Conservation (phyloP, 2,113 vertebrate genomes). For the Puntigrus tetrazona region DNA sequence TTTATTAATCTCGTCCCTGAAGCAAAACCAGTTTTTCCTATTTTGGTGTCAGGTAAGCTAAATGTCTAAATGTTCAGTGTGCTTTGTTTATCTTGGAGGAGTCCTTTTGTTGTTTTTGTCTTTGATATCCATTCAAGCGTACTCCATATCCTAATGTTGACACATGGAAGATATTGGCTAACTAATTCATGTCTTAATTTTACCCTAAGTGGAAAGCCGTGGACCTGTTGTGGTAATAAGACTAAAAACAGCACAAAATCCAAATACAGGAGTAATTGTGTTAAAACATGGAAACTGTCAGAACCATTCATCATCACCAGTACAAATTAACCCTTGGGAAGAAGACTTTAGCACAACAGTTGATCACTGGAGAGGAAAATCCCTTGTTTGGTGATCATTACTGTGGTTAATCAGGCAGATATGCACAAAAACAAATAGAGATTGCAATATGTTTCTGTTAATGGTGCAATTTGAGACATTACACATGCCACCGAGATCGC, state of each 20-base stretch:
- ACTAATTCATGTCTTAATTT: constrained; percentile 29
- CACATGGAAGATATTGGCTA: constrained; percentile 15
- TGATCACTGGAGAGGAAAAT: constrained; percentile 17
- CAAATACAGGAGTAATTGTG: neutral
- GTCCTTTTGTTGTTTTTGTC: neutral
- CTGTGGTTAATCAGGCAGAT: constrained; percentile 27
- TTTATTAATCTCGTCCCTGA: neutral
- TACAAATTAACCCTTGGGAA: constrained; percentile 20
- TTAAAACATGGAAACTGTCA: constrained; percentile 22
- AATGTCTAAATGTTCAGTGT: neutral
- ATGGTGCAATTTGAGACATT: neutral
- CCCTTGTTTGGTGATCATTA: constrained; percentile 21
- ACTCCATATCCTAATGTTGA: constrained; percentile 25
- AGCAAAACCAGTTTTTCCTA: neutral
- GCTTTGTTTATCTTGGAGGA: neutral
- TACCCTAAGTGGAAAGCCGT: neutral
- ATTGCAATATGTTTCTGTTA: constrained; percentile 12
- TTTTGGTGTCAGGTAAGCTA: neutral
- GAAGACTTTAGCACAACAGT: neutral
- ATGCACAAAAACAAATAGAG: neutral
- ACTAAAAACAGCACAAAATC: neutral
- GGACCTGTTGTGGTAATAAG: neutral
- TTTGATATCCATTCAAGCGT: neutral
- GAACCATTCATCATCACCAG: neutral
- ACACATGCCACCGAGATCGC: neutral